phyloP scores from a whole-genome alignment of 92 coral and sea anemone genomes.

The Metridium senile region DNA sequence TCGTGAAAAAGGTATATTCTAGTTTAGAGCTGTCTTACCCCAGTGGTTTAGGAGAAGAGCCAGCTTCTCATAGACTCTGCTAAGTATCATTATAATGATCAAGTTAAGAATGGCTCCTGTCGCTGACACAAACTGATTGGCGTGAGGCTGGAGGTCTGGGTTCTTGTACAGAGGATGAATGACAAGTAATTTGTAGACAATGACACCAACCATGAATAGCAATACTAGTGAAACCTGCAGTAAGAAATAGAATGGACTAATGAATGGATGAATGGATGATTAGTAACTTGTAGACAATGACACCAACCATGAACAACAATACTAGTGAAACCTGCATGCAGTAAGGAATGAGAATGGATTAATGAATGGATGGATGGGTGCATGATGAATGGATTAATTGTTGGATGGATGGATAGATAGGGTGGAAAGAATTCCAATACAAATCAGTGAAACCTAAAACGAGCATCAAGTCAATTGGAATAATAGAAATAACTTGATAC shows the following conservation, averaged over 20 bases:
- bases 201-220: conserved; percentile 98
- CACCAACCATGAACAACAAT: conserved; percentile 97
- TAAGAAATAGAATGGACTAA: not conserved
- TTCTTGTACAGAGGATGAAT: conserved; percentile 88
- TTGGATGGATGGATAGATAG: not conserved
- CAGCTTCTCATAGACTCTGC: conserved; percentile 94
- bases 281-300: conserved; percentile 91
- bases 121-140: conserved; percentile 79
- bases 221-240: conserved; percentile 88
- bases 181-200: conserved; percentile 90
- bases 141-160: conserved; percentile 82
- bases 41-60: conserved; percentile 95
- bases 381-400: not conserved
- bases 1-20: too few relatives aligned
- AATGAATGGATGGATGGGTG: not conserved
- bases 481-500: too few relatives aligned
- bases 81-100: conserved; percentile 94
- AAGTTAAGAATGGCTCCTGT: conserved; percentile 94
- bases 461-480: too few relatives aligned
- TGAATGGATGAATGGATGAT: conserved; percentile 42
- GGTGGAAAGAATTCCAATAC: not conserved
- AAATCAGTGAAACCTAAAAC: too few relatives aligned
- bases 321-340: conserved; percentile 81
- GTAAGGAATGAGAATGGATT: not conserved
- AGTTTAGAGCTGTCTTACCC: conserved; percentile 84